phyloP scores from a whole-genome alignment of 2,113 vertebrate species.

The Peromyscus maniculatus region DNA sequence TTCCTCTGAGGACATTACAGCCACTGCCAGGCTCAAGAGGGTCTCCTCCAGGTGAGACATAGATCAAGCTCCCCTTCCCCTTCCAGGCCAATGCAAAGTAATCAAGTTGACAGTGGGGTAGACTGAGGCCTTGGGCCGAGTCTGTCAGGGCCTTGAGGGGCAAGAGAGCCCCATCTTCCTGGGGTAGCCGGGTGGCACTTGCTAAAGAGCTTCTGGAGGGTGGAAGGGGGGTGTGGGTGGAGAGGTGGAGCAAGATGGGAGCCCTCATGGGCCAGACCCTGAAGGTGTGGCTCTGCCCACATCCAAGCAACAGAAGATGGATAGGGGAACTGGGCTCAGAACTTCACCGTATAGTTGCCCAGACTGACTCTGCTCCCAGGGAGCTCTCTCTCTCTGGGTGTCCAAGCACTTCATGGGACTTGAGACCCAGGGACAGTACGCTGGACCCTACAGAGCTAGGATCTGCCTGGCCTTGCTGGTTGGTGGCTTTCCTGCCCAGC shows the following conservation, averaged over 20 bases:
- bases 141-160: neutral
- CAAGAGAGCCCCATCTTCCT: neutral
- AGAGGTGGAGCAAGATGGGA: neutral
- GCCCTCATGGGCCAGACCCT: neutral
- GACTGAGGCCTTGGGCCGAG: too few species aligned
- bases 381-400: neutral
- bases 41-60: neutral
- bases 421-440: fast-evolving
- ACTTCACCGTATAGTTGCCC: neutral
- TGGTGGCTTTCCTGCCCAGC: neutral
- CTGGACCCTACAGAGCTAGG: neutral
- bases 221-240: neutral
- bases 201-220: neutral
- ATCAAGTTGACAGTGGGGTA: neutral
- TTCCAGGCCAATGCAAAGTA: too few species aligned
- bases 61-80: neutral
- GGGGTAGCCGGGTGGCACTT: neutral
- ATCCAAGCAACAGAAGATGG: neutral
- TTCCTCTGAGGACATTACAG: neutral
- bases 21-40: neutral
- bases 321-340: neutral
- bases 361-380: too few species aligned
- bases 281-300: neutral
- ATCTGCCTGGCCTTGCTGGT: too few species aligned
- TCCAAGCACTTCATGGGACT: neutral